A percentile compares a stretch with the other conserved stretches of the same genome.
These are phyloP conservation scores for Athene noctua DNA, from an alignment of 2,113 vertebrate species.

Conservation along the genomic window DNA sequence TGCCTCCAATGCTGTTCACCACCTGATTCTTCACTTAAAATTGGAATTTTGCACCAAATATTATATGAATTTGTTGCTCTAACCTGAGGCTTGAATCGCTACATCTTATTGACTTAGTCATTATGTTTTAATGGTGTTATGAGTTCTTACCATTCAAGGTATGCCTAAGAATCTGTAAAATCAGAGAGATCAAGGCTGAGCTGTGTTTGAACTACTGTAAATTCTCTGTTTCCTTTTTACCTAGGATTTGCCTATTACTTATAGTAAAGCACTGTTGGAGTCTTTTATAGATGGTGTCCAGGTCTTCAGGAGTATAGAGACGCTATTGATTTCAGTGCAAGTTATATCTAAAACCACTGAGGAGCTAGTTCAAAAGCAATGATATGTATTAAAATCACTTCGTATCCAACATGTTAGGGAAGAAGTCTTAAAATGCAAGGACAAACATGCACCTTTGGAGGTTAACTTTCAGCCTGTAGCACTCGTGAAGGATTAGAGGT, in stretches of 20 bases:
- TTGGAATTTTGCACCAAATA: background rate
- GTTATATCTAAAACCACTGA: background rate
- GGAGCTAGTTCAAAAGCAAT: background rate
- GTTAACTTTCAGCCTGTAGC: background rate
- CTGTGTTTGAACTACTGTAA: background rate
- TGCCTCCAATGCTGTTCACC: background rate
- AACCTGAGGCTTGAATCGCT: background rate
- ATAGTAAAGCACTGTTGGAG: background rate
- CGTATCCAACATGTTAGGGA: background rate
- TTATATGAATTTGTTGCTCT: background rate
- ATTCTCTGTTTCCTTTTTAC: background rate
- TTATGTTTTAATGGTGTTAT: background rate
- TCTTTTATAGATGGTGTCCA: background rate
- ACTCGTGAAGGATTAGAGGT: background rate
- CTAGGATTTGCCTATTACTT: background rate
- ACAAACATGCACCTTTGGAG: background rate
- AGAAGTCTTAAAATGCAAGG: background rate
- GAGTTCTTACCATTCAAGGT: background rate
- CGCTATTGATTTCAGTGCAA: background rate
- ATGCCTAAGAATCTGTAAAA: background rate
- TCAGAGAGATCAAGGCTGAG: background rate
- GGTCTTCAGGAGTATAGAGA: background rate
- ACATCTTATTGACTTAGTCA: background rate
- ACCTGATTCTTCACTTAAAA: background rate
- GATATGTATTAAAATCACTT: background rate